Percentiles rank a stretch among this genome's conserved stretches.
Evolutionary conservation across 2,113 vertebrate species (phyloP).

Genomic region (Oriolus oriolus): DNA sequence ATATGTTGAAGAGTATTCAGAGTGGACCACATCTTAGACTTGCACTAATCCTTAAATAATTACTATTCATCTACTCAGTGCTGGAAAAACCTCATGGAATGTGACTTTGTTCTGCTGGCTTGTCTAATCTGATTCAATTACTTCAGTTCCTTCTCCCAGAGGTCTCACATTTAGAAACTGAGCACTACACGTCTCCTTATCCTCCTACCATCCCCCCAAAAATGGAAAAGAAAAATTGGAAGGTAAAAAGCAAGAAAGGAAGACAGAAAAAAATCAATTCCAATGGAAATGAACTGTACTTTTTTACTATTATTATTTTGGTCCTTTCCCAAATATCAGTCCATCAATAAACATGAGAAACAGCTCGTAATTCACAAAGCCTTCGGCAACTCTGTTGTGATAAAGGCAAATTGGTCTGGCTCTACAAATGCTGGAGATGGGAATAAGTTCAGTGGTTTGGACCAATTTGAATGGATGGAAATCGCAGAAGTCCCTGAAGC

Average conservation of each 20-base stretch:
- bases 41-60: conserved; percentile 80
- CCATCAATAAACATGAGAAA: conserved; percentile 74
- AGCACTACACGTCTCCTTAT: conserved; percentile 25
- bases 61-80: conserved; percentile 69
- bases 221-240: neutral
- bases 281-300: conserved; percentile 41
- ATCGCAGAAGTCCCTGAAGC: conserved; percentile 44
- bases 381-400: conserved; percentile 41
- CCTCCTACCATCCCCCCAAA: neutral
- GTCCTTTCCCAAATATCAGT: conserved; percentile 65
- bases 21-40: conserved; percentile 70
- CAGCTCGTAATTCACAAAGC: conserved; percentile 67
- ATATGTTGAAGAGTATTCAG: conserved; percentile 71
- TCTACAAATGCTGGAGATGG: conserved; percentile 37
- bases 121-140: conserved; percentile 79
- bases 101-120: conserved; percentile 72
- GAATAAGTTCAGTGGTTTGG: conserved; percentile 65
- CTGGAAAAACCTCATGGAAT: conserved; percentile 72
- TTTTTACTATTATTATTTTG: conserved; percentile 35
- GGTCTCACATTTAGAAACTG: conserved; percentile 65
- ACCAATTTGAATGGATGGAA: conserved; percentile 55
- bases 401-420: conserved; percentile 64
- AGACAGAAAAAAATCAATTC: conserved; percentile 4
- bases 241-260: neutral
- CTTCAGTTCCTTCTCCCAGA: conserved; percentile 65